Conservation (phyloP, 2,888 invertebrate species). For the Oscheius sp. region DNA sequence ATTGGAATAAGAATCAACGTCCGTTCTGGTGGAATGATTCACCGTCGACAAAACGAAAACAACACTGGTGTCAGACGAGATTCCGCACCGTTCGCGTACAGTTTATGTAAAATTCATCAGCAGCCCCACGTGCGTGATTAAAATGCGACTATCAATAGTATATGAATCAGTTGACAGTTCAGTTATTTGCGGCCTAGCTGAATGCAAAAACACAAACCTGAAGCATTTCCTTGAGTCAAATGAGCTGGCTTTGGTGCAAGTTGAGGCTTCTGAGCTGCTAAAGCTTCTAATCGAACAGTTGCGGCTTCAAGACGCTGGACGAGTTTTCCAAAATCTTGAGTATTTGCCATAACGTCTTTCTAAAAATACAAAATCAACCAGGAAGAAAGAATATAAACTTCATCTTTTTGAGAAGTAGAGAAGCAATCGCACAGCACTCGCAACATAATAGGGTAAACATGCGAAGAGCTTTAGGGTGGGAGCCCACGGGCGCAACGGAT, state of each 20-base stretch:
- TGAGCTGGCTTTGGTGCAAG: constrained; percentile 63
- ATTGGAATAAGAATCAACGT: constrained; percentile 1
- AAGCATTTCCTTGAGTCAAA: constrained; percentile 18
- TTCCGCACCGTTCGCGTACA: too few relatives aligned
- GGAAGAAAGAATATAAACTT: background rate
- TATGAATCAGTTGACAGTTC: background rate
- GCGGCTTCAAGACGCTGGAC: constrained; percentile 41
- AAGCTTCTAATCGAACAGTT: constrained; percentile 57
- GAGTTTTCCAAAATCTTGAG: constrained; percentile 26
- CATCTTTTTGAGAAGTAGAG: background rate
- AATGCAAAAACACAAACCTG: background rate
- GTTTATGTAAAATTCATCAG: too few relatives aligned
- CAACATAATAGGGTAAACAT: constrained; percentile 22
- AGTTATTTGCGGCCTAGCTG: background rate
- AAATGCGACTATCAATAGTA: constrained; percentile 8
- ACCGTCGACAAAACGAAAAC: constrained; percentile 1
- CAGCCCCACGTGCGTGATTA: too few relatives aligned
- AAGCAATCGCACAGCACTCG: constrained; percentile 22
- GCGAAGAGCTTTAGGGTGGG: background rate
- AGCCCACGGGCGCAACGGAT: constrained; percentile 6
- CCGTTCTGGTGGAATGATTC: constrained; percentile 11
- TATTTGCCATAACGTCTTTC: constrained; percentile 3
- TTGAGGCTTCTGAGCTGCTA: constrained; percentile 58
- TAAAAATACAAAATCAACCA: background rate
- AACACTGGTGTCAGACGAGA: too few relatives aligned